These are phyloP conservation scores for Drosophila subobscura DNA, from an alignment of 1,140 invertebrate species.

Conservation along the genomic window DNA sequence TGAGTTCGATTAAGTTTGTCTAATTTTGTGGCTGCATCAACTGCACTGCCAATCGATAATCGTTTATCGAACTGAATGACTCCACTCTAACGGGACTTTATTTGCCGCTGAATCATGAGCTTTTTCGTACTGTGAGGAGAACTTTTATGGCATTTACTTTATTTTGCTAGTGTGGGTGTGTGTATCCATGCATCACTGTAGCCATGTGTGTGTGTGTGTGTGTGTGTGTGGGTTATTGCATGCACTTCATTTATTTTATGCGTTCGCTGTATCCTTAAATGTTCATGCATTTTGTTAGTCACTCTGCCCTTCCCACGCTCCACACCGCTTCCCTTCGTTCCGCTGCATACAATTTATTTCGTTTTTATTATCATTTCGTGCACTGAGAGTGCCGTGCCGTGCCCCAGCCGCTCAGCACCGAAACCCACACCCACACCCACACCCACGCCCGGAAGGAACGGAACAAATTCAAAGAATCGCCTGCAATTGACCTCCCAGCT, in stretches of 20 bases:
- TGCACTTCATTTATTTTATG: constrained; percentile 78
- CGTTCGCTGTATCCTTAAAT: constrained; percentile 65
- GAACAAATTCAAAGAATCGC: constrained; percentile 74
- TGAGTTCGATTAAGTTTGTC: constrained; percentile 17
- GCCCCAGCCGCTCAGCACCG: not conserved
- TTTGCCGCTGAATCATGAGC: constrained; percentile 60
- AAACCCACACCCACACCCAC: constrained; percentile 14
- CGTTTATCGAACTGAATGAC: constrained; percentile 28
- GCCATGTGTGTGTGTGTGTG: constrained; percentile 5
- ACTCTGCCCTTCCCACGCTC: constrained; percentile 27
- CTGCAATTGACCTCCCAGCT: constrained; percentile 67
- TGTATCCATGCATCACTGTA: not conserved
- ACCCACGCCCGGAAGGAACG: constrained; percentile 28
- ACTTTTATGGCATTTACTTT: constrained; percentile 50
- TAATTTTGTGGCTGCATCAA: constrained; percentile 15
- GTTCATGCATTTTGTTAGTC: constrained; percentile 75
- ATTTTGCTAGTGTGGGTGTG: not conserved
- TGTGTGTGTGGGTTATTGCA: constrained; percentile 42
- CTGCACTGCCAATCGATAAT: constrained; percentile 27
- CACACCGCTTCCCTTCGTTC: constrained; percentile 36
- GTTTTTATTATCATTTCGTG: constrained; percentile 79
- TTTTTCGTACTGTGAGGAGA: constrained; percentile 19
- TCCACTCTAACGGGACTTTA: too few relatives aligned
- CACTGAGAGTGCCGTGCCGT: constrained; percentile 42
- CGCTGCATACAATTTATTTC: constrained; percentile 80